These are phyloP conservation scores for Hiodon alosoides DNA, from an alignment of 2,113 vertebrate species.

Conservation along the genomic window DNA sequence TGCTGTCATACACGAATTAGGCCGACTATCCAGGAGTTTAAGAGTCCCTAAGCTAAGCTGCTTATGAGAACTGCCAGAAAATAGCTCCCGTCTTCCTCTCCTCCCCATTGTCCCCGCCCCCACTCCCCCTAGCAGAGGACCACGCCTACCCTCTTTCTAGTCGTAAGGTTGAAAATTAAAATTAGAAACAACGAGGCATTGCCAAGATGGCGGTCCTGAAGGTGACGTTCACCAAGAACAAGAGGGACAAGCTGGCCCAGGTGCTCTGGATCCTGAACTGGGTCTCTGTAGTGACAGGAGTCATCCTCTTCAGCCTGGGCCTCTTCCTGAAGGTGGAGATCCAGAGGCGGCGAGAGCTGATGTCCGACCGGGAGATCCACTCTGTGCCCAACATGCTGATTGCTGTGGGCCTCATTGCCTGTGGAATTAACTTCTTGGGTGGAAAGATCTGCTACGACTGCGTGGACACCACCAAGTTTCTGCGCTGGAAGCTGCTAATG, in stretches of 20 bases:
- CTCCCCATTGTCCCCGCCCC: background rate
- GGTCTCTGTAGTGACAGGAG: slow-evolving; percentile 74
- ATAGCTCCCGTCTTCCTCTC: slow-evolving; percentile 11
- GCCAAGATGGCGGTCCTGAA: slow-evolving; percentile 72
- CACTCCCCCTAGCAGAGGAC: background rate
- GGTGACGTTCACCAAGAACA: slow-evolving; percentile 76
- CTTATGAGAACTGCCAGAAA: slow-evolving; percentile 30
- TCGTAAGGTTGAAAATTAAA: background rate
- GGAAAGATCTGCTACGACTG: slow-evolving; percentile 83
- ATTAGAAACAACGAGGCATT: background rate
- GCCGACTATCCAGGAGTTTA: slow-evolving; percentile 14
- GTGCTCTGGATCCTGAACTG: slow-evolving; percentile 82
- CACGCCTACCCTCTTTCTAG: background rate
- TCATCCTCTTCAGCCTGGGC: slow-evolving; percentile 74
- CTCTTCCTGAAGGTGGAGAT: slow-evolving; percentile 79
- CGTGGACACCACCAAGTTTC: slow-evolving; percentile 71
- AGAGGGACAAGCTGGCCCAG: slow-evolving; percentile 71
- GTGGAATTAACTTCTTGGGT: slow-evolving; percentile 80
- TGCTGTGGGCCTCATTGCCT: slow-evolving; percentile 70
- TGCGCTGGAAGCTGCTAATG: slow-evolving; percentile 79
- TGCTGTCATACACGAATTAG: slow-evolving; percentile 9
- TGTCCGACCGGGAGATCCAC: slow-evolving; percentile 67
- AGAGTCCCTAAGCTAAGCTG: slow-evolving; percentile 40
- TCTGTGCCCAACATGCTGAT: slow-evolving; percentile 75
- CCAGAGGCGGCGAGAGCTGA: slow-evolving; percentile 70